A percentile compares a stretch with the other conserved stretches of the same genome.
Conservation (phyloP, 2,113 vertebrate species). For the Gymnobelideus leadbeateri region DNA sequence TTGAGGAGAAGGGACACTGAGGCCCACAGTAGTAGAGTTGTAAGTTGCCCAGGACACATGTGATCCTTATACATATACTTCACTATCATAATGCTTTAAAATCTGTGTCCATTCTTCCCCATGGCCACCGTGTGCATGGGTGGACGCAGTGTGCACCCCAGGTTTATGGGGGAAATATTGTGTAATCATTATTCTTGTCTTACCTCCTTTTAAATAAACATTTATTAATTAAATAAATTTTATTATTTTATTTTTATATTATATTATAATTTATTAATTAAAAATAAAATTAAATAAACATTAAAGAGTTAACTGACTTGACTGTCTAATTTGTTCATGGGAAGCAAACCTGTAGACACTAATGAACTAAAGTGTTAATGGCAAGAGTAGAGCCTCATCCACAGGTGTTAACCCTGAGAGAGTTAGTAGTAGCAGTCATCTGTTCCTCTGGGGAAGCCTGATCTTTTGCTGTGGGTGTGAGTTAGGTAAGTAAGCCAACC, state of each 20-base stretch:
- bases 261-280: too few relatives aligned
- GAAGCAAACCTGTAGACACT: neutral
- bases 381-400: neutral
- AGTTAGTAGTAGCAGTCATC: neutral
- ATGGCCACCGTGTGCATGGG: neutral
- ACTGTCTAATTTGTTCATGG: neutral
- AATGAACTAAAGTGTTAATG: neutral
- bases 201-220: neutral
- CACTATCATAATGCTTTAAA: neutral
- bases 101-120: neutral
- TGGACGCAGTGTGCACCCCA: neutral
- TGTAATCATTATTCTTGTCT: neutral
- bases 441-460: neutral
- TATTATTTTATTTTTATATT: too few relatives aligned
- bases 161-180: neutral
- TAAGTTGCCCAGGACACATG: neutral
- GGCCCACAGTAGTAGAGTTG: neutral
- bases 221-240: neutral
- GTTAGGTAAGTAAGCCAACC: neutral
- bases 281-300: too few relatives aligned
- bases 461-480: neutral
- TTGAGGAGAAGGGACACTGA: neutral
- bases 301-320: neutral
- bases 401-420: neutral
- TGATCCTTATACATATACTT: neutral